Base-by-base conservation (phyloP, 2,113 vertebrate species). In the Lagopus muta region DNA sequence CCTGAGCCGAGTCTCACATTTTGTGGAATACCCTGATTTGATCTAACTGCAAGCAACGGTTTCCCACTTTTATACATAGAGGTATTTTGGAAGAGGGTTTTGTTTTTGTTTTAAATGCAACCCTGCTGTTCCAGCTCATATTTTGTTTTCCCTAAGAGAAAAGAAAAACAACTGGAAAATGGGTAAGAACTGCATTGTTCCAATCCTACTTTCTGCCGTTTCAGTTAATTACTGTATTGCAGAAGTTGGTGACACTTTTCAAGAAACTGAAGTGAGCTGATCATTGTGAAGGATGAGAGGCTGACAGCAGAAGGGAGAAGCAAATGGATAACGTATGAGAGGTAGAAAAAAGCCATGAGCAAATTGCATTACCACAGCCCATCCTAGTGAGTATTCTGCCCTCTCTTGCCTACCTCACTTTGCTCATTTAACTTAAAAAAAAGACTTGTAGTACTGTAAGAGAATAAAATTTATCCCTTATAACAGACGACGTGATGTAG, bases 71-170 rank as follows among this genome's bases (percentile, higher is more conserved):
- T 89, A 61, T 67, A 32, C 21, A 64, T 36, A 25, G 64, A 89
- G 27, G 38, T 82, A 92, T 65, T 80, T 92, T 88, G 60, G 82
- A 94, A 89, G 47, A 74, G 10, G 32, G 28, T 78, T 92, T 90
- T 81, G 55, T 6, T 82, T 88, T 77, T 75, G 7, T 88, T 96
- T 92, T 92, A 82, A 94, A 92, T 89, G 45, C 40, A 79, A 30
- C 38, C 61, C 83, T 93, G 74, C 77, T 95, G 60, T 82, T 91
- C 32, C 45, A 85, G 43, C 19, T 94, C 38, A 16, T 83, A 40
- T 60, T 93, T 80, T 90, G n/a, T 72, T 92, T 92, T 76, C 47
- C 47, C 22, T 83, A 57, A 36, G 43, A 79, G 32, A 76, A 86
- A 66, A 7, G 3, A 87, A 83, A 65, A 55, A 71, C 30, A 0